These are phyloP conservation scores for Crotalus viridis DNA, from an alignment of 2,113 vertebrate species.

Conservation along the genomic window DNA sequence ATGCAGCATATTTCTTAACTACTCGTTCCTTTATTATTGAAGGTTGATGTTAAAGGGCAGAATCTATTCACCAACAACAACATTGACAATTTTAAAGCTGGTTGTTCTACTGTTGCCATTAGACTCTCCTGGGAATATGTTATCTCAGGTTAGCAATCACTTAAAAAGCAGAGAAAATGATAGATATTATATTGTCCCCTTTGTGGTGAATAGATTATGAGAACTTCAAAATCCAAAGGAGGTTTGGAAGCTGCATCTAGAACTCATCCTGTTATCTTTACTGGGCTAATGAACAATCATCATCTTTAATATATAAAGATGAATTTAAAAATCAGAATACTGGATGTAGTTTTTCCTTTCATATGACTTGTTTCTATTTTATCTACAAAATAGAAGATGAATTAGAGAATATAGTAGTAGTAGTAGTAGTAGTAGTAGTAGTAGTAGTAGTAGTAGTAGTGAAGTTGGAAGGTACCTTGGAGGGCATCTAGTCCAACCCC, in stretches of 20 bases:
- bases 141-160: neutral
- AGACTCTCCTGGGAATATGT: neutral
- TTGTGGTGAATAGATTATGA: neutral
- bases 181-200: neutral
- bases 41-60: neutral
- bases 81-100: neutral
- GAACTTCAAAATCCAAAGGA: neutral
- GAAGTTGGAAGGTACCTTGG: no score
- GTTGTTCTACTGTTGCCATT: neutral
- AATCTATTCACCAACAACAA: neutral
- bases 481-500: no score
- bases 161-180: neutral
- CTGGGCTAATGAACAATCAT: neutral
- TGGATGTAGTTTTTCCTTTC: neutral
- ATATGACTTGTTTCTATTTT: neutral
- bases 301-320: neutral
- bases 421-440: no score
- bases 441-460: no score
- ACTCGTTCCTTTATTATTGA: neutral
- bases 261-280: neutral
- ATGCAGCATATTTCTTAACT: neutral
- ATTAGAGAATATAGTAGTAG: neutral
- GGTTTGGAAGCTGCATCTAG: neutral
- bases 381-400: neutral
- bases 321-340: neutral